These are phyloP conservation scores for Cottus gobio DNA, from an alignment of 2,113 vertebrate genomes.

Conservation along the genomic window DNA sequence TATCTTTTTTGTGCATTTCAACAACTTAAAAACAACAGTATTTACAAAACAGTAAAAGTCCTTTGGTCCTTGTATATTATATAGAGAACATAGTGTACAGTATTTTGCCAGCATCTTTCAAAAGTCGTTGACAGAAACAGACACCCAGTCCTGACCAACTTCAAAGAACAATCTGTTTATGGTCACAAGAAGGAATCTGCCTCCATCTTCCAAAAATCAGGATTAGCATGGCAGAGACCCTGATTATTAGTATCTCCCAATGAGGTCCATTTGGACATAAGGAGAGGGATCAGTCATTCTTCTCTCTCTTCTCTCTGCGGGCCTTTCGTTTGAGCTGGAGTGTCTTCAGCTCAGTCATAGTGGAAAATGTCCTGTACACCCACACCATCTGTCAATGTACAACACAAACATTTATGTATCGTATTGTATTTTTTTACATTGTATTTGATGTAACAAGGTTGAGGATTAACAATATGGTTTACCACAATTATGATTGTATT, in stretches of 20 bases:
- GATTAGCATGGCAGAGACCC: slow-evolving; percentile 39
- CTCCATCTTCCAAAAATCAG: slow-evolving; percentile 32
- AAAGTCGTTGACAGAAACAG: not conserved
- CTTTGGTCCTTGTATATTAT: slow-evolving; percentile 45
- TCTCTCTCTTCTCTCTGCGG: slow-evolving; percentile 80
- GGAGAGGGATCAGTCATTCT: slow-evolving; percentile 67
- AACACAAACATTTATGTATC: not conserved
- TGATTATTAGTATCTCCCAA: slow-evolving; percentile 16
- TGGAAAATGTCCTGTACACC: slow-evolving; percentile 89
- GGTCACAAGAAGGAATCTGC: slow-evolving; percentile 35
- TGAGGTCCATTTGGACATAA: slow-evolving; percentile 38
- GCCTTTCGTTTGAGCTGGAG: slow-evolving; percentile 85
- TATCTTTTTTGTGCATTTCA: slow-evolving; percentile 20
- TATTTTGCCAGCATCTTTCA: not conserved
- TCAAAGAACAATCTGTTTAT: slow-evolving; percentile 19
- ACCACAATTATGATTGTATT: slow-evolving; percentile 95
- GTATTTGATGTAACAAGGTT: not conserved
- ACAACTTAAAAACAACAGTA: slow-evolving; percentile 37
- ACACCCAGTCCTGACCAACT: slow-evolving; percentile 4
- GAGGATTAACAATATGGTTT: slow-evolving; percentile 57
- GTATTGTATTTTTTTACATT: not conserved
- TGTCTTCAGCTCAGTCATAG: slow-evolving; percentile 92
- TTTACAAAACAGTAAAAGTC: slow-evolving; percentile 47
- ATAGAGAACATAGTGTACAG: slow-evolving; percentile 4
- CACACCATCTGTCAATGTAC: slow-evolving; percentile 86